These are phyloP conservation scores for Caenorhabditis doughertyi DNA, from an alignment of 2,888 invertebrate species.

Conservation along the genomic window DNA sequence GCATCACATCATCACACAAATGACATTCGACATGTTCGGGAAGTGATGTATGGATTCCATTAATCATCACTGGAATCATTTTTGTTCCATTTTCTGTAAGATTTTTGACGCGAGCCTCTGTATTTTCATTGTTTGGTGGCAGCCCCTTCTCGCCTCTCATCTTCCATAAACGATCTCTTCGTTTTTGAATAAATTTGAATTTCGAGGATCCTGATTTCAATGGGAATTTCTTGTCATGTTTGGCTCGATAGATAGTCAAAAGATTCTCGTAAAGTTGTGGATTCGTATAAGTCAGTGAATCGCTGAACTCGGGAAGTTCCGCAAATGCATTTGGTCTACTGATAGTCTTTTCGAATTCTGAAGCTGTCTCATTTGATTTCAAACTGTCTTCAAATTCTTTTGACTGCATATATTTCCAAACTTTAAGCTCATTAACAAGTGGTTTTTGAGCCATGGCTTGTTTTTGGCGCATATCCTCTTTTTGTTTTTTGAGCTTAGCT, in stretches of 20 bases:
- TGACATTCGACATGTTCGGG: constrained; percentile 21
- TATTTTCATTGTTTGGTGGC: no score
- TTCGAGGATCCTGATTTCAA: no score
- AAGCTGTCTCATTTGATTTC: not conserved
- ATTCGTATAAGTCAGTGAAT: not conserved
- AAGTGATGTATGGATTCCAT: not conserved
- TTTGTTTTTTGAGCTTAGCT: not conserved
- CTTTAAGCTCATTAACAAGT: not conserved
- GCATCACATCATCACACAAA: constrained; percentile 31
- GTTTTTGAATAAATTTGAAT: no score
- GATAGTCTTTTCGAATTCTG: not conserved
- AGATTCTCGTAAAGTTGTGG: constrained; percentile 10
- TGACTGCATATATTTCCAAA: constrained; percentile 20
- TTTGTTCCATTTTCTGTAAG: no score
- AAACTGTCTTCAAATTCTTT: not conserved
- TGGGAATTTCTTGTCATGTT: not conserved
- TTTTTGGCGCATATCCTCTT: not conserved
- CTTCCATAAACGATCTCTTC: no score
- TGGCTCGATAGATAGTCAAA: not conserved
- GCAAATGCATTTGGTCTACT: not conserved
- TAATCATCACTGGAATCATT: constrained; percentile 8
- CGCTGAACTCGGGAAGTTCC: not conserved
- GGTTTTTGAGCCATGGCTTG: not conserved
- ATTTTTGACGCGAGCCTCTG: no score
- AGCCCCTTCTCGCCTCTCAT: no score